Evolutionary conservation across 35 echinoderm and acorn worm genomes (phyloP), one percentile per base, ranked within the genome.

Genomic region (Chiridota heheva): DNA sequence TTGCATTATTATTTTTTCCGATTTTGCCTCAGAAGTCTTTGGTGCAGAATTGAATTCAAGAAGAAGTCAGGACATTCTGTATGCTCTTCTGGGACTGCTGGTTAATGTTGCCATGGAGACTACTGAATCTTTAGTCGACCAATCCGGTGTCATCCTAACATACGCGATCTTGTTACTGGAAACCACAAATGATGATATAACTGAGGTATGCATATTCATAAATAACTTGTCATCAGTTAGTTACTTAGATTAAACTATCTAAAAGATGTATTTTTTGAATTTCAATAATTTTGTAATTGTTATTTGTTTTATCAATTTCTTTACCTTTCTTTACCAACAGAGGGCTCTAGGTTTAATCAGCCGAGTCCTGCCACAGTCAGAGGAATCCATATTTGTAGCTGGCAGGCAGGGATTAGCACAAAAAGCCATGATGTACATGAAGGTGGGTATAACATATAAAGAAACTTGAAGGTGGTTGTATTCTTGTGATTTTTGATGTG

Each of bases 61-160:
- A 18, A 80, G 47, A 39, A 88, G 86, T 36, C 39, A 49, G 28
- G 51, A 72, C 31, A 56, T 81, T 3, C 40, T 88, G 22, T 65
- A 28, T 28, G 49, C 74, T 16, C 31, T 80, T 16, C 76, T 88
- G 7, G 86, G 76, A 55, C 86, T 88, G 0, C 76, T 88, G 5
- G 61, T 88, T 13, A 88, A 88, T 72, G 34, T 88, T 60, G 37
- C 86, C 33, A 34, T 81, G 76, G 86, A 88, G 58, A 72, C 75
- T 8, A 81, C 20, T 61, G 46, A 67, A 18, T 25, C 86, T 6
- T 53, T 70, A 34, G 67, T 66, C 40, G 75, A 68, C 26, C 65
- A 80, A 34, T 67, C 86, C 40, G 74, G 69, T 40, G 31, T 16
- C 15, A 44, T 88, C 40, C 27, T 42, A 7, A 69, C 68, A 28